Evolutionary conservation across 2,888 invertebrate genomes (phyloP).

Genomic region (Nomada goodeniana): DNA sequence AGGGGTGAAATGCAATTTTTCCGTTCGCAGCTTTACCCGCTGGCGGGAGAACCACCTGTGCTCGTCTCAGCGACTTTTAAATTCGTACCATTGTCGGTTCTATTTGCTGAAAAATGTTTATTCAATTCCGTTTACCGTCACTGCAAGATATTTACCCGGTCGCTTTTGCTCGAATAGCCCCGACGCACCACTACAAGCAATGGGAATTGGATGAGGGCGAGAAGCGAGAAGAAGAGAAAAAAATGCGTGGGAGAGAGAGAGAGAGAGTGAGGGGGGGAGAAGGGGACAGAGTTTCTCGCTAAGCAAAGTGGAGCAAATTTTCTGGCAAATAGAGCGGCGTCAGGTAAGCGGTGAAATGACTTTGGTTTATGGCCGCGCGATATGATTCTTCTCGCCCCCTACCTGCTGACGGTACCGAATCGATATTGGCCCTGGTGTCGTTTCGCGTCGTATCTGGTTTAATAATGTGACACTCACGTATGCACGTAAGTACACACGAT

Average conservation of each 20-base stretch:
- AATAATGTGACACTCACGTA: too few species aligned
- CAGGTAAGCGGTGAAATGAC: conserved; percentile 44
- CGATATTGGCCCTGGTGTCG: conserved; percentile 22
- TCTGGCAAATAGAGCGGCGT: conserved; percentile 54
- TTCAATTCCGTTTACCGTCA: conserved; percentile 81
- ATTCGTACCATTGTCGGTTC: conserved; percentile 81
- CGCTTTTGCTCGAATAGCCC: conserved; percentile 69
- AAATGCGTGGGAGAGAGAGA: not conserved
- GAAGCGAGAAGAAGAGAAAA: conserved; percentile 32
- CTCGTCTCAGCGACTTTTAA: conserved; percentile 81
- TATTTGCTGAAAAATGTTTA: conserved; percentile 83
- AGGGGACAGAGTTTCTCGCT: conserved; percentile 43
- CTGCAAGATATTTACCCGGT: conserved; percentile 79
- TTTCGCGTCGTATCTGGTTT: not conserved
- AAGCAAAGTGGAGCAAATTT: conserved; percentile 58
- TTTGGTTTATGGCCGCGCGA: conserved; percentile 36
- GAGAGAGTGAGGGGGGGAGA: not conserved
- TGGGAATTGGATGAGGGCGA: conserved; percentile 70
- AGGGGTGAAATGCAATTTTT: conserved; percentile 80
- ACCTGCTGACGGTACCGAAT: conserved; percentile 23
- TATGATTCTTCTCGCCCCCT: conserved; percentile 22
- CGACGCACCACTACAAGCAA: conserved; percentile 60
- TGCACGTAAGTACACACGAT: too few species aligned
- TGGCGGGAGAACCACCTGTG: conserved; percentile 75
- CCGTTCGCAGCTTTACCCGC: conserved; percentile 74